Conservation (phyloP, 2,797 vertebrate species). For the Gila robusta region DNA sequence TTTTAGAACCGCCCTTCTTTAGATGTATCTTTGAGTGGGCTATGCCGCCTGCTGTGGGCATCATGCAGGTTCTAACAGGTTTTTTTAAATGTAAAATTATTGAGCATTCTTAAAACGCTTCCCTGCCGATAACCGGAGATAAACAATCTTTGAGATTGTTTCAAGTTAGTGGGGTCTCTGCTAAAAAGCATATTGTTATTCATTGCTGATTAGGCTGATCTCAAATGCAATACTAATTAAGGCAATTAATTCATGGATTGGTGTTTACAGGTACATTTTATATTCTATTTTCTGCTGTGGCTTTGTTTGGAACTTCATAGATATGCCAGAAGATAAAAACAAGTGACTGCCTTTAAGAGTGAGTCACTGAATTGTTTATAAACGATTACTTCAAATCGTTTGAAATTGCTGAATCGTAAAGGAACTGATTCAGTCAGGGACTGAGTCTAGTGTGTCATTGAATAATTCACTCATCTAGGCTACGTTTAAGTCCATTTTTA, state of each 20-base stretch:
- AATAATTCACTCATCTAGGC: not conserved
- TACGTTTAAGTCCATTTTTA: not conserved
- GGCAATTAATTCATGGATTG: not conserved
- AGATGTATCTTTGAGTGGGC: constrained; percentile 1
- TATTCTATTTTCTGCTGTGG: not conserved
- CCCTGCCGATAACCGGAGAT: constrained; percentile 7
- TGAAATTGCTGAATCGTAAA: no score
- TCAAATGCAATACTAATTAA: constrained; percentile 19
- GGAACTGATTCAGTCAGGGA: not conserved
- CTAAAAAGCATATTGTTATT: constrained; percentile 19
- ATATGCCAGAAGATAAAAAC: not conserved
- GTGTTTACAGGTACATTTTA: not conserved
- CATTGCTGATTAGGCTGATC: constrained; percentile 7
- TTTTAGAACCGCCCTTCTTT: constrained; percentile 28
- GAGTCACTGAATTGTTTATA: not conserved
- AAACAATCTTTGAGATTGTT: constrained; percentile 11
- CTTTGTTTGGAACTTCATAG: not conserved
- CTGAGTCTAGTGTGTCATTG: not conserved
- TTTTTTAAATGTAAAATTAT: not conserved
- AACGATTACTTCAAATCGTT: not conserved
- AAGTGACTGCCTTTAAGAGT: not conserved
- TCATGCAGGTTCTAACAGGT: constrained; percentile 10
- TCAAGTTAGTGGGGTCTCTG: constrained; percentile 20
- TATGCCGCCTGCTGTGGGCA: not conserved
- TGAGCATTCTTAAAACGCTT: not conserved